Evolutionary conservation across 53 echinoderm and acorn worm species (phyloP).

Genomic region (Paracentrotus lividus): DNA sequence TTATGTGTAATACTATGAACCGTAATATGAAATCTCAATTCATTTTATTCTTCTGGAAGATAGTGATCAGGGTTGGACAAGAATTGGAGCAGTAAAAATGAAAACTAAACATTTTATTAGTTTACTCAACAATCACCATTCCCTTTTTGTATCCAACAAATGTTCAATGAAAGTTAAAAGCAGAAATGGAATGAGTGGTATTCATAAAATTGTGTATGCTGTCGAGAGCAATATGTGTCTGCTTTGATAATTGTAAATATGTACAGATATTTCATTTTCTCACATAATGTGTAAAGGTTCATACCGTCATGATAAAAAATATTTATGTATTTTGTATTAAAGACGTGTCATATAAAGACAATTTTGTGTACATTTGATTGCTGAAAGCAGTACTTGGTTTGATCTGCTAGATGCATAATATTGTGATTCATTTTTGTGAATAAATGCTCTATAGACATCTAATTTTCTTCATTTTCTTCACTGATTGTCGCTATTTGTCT

Average conservation of each 20-base stretch:
- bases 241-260: slow-evolving; percentile 43
- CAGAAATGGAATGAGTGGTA: neutral
- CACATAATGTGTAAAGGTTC: neutral
- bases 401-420: neutral
- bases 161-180: neutral
- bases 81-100: neutral
- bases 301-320: neutral
- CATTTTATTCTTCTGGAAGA: neutral
- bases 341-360: neutral
- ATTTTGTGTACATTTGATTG: slow-evolving; percentile 3
- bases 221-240: neutral
- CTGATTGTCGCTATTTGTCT: neutral
- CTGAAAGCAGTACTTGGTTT: slow-evolving; percentile 21
- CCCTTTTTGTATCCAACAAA: neutral
- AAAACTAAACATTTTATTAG: neutral
- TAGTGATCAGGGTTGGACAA: too few species aligned
- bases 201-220: too few species aligned
- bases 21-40: neutral
- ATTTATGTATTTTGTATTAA: slow-evolving; percentile 51
- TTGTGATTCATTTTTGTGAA: slow-evolving; percentile 12
- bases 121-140: neutral
- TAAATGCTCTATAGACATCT: neutral
- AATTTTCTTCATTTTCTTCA: neutral
- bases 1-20: too few species aligned
- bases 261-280: slow-evolving; percentile 17